Evolutionary conservation across 1,140 invertebrate genomes (phyloP).

Genomic region (Euwallacea fornicatus): DNA sequence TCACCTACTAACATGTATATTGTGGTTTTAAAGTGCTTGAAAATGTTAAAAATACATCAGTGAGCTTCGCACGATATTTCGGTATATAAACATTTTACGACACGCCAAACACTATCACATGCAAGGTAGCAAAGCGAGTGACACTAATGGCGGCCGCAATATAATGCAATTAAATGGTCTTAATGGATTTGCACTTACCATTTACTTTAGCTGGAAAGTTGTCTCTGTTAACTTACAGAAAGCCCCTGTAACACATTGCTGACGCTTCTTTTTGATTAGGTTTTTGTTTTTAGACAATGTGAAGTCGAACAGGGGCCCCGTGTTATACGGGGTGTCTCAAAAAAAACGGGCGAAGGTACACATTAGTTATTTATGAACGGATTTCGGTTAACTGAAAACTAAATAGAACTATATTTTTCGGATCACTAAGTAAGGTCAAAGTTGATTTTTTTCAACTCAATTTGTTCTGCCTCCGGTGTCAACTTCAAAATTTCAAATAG

Average conservation of each 20-base stretch:
- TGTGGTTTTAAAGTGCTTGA: neutral
- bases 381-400: too few species aligned
- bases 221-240: constrained; percentile 25
- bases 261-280: neutral
- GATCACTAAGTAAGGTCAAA: too few species aligned
- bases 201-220: constrained; percentile 28
- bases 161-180: constrained; percentile 33
- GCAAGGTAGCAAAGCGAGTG: constrained; percentile 27
- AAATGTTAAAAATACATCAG: neutral
- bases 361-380: too few species aligned
- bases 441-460: too few species aligned
- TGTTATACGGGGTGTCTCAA: too few species aligned
- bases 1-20: neutral
- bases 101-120: constrained; percentile 29
- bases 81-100: constrained; percentile 27
- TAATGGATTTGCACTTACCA: constrained; percentile 33
- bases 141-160: constrained; percentile 28
- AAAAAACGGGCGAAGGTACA: too few species aligned
- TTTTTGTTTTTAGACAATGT: too few species aligned
- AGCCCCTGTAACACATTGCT: constrained; percentile 3
- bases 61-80: too few species aligned
- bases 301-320: too few species aligned
- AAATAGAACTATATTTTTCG: too few species aligned
- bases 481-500: too few species aligned
- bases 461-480: too few species aligned